Evolutionary conservation across 2,888 invertebrate genomes (phyloP).

Genomic region (Geotrupes spiniger): DNA sequence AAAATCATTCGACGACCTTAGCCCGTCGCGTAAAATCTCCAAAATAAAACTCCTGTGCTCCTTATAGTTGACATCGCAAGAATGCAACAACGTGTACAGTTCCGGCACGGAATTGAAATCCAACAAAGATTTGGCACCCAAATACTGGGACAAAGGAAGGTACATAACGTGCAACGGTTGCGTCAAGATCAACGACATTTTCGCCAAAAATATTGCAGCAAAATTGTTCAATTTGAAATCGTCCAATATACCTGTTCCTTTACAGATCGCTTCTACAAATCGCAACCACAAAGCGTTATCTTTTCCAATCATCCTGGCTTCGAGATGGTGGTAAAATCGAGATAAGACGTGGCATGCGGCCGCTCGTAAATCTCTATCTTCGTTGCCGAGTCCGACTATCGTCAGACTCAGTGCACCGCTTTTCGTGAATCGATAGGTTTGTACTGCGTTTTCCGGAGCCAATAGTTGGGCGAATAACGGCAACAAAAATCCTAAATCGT

Average conservation of each 20-base stretch:
- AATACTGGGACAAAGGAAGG: constrained; percentile 58
- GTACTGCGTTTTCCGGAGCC: constrained; percentile 70
- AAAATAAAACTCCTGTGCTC: constrained; percentile 76
- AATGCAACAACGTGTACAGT: constrained; percentile 80
- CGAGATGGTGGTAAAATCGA: constrained; percentile 71
- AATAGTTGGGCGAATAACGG: constrained; percentile 73
- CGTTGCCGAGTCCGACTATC: constrained; percentile 68
- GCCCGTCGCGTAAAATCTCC: constrained; percentile 71
- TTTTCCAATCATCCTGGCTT: constrained; percentile 62
- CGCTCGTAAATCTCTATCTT: constrained; percentile 63
- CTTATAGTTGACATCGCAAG: constrained; percentile 66
- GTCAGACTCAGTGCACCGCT: constrained; percentile 69
- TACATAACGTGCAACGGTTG: constrained; percentile 76
- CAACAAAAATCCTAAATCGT: constrained; percentile 81
- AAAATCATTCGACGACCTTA: constrained; percentile 72
- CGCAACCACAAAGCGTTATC: constrained; percentile 66
- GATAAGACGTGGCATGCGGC: constrained; percentile 73
- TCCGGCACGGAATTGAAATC: constrained; percentile 83
- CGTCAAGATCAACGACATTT: constrained; percentile 67
- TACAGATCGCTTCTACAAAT: constrained; percentile 65
- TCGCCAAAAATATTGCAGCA: constrained; percentile 67
- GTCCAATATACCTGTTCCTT: constrained; percentile 54
- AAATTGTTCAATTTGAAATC: constrained; percentile 44
- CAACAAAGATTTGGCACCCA: constrained; percentile 67
- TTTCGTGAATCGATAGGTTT: constrained; percentile 67